Evolutionary conservation across 2,888 invertebrate species (phyloP).

Genomic region (Oscheius sp.): DNA sequence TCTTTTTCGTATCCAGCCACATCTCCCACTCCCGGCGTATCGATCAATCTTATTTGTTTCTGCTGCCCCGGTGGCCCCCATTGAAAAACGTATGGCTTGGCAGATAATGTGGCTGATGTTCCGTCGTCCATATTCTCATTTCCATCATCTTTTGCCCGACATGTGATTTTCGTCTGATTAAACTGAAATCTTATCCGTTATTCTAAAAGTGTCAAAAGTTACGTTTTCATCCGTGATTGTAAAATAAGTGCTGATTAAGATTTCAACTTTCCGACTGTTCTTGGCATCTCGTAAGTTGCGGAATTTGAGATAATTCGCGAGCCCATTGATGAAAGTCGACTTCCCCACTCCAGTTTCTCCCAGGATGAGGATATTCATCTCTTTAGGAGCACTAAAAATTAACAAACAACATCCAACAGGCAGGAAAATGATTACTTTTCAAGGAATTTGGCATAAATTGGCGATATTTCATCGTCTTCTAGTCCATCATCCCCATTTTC

Average conservation of each 20-base stretch:
- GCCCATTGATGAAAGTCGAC: constrained; percentile 28
- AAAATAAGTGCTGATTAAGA: constrained; percentile 7
- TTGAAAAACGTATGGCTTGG: neutral
- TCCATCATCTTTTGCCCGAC: neutral
- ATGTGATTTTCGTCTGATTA: neutral
- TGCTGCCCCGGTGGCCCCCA: neutral
- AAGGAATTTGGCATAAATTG: no score
- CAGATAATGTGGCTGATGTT: neutral
- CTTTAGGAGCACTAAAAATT: neutral
- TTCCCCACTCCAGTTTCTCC: constrained; percentile 29
- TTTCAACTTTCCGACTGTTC: neutral
- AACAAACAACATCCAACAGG: no score
- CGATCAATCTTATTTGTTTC: constrained; percentile 18
- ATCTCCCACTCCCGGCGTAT: constrained; percentile 32
- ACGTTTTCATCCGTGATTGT: constrained; percentile 5
- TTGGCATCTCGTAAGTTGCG: neutral
- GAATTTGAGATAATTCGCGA: constrained; percentile 20
- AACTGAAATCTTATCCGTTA: no score
- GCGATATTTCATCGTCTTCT: no score
- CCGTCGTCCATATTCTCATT: constrained; percentile 15
- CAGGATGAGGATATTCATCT: constrained; percentile 13
- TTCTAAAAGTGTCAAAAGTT: neutral
- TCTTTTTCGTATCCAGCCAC: neutral
- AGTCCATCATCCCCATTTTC: no score
- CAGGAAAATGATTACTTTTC: no score